Base-by-base conservation (phyloP, 2,888 invertebrate genomes). In the Synanthedon tipuliformis region DNA sequence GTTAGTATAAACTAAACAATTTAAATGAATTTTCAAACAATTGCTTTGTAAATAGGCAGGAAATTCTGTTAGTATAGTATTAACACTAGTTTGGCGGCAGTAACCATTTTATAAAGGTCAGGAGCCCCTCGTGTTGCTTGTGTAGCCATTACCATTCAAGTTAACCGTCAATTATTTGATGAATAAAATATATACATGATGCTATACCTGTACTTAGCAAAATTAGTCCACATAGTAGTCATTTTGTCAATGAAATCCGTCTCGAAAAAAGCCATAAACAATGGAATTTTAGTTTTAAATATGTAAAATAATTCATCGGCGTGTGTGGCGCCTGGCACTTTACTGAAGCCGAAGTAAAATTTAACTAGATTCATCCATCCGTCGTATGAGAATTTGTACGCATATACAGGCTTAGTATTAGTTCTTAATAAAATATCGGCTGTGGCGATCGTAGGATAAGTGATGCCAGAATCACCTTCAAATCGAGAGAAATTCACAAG, bases 281-380 rank as follows among this genome's bases (percentile, higher is more conserved):
- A 51, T 0, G 69, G 64, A 0, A 66, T 50, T 60, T 62, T 68
- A 3, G 74, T 50, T 54, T 75, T 86, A 54, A 86, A 86, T 57
- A 87, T 66, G 54, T 85, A 87, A 57, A 86, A 86, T 2, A 87
- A 54, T n/a, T 86, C 87, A 56, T 87, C 86, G 0, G 81, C 86
- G 51, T 87, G 87, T 0, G 82, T 77, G 0, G 86, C 84, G 1
- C 86, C 86, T 0, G 78, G 75, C n/a, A 68, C 61, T 1, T 57
- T 60, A 11, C 61, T 53, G 53, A 73, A 80, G 0, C 80, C 78
- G 52, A 57, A 78, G 7, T 64, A 52, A 4, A 68, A 41, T 60
- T 86, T 86, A 0, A 76, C 73, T 3, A 80, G 55, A 61, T 87
- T 87, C 64, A 85, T 62, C 70, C 73, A 75, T 0, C 86, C 86